These are phyloP conservation scores for Latheticus oryzae DNA, from an alignment of 2,888 invertebrate genomes.

Conservation along the genomic window DNA sequence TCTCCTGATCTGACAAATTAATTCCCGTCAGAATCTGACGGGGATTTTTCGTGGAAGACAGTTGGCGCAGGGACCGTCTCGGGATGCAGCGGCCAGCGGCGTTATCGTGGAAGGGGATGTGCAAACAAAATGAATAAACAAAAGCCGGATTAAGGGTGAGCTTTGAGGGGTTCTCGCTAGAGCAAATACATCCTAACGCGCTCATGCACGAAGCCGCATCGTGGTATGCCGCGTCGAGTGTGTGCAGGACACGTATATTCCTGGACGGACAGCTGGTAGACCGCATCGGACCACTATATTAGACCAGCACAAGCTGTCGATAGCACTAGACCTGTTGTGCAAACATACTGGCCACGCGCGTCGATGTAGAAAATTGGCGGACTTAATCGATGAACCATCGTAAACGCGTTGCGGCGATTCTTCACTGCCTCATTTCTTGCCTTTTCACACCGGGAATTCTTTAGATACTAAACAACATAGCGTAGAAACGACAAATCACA, in stretches of 20 bases:
- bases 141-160: constrained; percentile 61
- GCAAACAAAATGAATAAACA: constrained; percentile 63
- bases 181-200: constrained; percentile 56
- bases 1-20: constrained; percentile 16
- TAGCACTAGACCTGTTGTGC: constrained; percentile 60
- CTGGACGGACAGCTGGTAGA: constrained; percentile 50
- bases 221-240: constrained; percentile 39
- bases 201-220: constrained; percentile 51
- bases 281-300: constrained; percentile 47
- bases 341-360: constrained; percentile 58
- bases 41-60: constrained; percentile 15
- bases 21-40: constrained; percentile 12
- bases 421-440: constrained; percentile 29
- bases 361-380: constrained; percentile 57
- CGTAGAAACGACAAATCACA: not conserved
- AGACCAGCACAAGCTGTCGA: constrained; percentile 54
- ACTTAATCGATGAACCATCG: constrained; percentile 42
- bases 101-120: constrained; percentile 51
- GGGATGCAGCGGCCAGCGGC: constrained; percentile 39
- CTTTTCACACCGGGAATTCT: constrained; percentile 7
- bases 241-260: constrained; percentile 43
- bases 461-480: constrained; percentile 3
- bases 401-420: constrained; percentile 24
- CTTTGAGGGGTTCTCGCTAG: constrained; percentile 57
- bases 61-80: constrained; percentile 21